Evolutionary conservation across 2,797 vertebrate species (phyloP), one percentile per base, ranked within the genome.

Genomic region (Cygnus olor): DNA sequence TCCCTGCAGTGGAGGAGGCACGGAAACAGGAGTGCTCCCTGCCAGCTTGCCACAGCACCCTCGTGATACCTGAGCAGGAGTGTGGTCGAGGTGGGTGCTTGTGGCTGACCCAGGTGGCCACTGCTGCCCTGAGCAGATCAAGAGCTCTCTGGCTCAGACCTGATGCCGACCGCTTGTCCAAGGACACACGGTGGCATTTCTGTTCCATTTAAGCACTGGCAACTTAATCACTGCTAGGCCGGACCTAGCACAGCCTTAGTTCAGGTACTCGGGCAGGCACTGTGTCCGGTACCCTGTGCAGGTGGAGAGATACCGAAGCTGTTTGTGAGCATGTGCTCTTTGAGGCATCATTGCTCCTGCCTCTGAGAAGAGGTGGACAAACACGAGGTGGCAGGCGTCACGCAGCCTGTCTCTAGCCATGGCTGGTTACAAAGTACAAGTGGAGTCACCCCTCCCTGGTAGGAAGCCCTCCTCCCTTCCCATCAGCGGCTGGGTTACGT

Each of bases 361-460:
- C 61, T 73, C 53, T 77, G 72, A 80, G 63, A 85, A 8, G 54
- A 47, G 80, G 22, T 12, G 0, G 70, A 17, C 17, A 12, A 25
- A 56, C 12, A 0, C 0, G 2, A 61, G 44, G 66, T n/a, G 32
- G 47, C 28, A 79, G 32, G 15, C 36, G 57, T 19, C 40, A 25
- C 5, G 0, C 4, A 2, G 25, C 1, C 1, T 56, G 13, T 61
- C 38, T 84, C 30, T 51, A 51, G 7, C 32, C 2, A 0, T 2
- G 84, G 30, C 88, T 42, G 27, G 27, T 74, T 44, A 78, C 63
- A 36, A 60, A 72, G 12, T 7, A 22, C 0, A 2, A 82, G 18
- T 40, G 76, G 20, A 42, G n/a, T 56, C 57, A 30, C 51, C 40
- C 27, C 6, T 69, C 15, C 12, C 16, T 0, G 14, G 32, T 30